phyloP scores from a whole-genome alignment of 2,888 invertebrate species.

The Drosophila paranaensis region DNA sequence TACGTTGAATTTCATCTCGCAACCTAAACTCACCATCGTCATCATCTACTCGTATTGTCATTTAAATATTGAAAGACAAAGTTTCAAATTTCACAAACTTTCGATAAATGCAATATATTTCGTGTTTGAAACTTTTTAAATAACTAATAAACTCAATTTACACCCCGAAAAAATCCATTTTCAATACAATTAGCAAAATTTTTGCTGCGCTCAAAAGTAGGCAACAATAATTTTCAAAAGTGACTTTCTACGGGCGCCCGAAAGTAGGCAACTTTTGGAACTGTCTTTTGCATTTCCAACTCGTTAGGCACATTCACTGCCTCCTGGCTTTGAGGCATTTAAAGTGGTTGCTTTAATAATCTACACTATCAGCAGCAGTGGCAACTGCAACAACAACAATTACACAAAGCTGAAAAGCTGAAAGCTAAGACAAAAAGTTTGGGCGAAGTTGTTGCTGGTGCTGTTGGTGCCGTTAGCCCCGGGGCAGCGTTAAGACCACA shows the following conservation, averaged over 20 bases:
- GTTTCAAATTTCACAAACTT: background rate
- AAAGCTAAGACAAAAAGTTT: slow-evolving; percentile 73
- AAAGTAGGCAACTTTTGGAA: slow-evolving; percentile 23
- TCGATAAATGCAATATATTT: background rate
- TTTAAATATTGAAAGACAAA: background rate
- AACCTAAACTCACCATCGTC: too few relatives aligned
- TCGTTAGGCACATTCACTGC: slow-evolving; percentile 58
- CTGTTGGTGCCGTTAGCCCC: slow-evolving; percentile 25
- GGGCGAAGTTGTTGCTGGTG: slow-evolving; percentile 59
- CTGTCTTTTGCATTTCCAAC: slow-evolving; percentile 43
- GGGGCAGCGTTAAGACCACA: slow-evolving; percentile 72
- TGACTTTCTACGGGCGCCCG: background rate
- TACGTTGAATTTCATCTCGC: too few relatives aligned
- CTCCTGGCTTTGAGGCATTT: slow-evolving; percentile 50
- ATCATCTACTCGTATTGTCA: too few relatives aligned
- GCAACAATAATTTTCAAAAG: slow-evolving; percentile 5
- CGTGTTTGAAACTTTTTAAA: background rate
- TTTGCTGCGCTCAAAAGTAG: slow-evolving; percentile 13
- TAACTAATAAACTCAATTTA: background rate
- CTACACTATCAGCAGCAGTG: slow-evolving; percentile 45
- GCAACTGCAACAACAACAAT: slow-evolving; percentile 24
- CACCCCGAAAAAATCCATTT: background rate
- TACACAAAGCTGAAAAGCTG: slow-evolving; percentile 55
- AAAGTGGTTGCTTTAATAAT: slow-evolving; percentile 68
- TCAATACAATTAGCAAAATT: background rate